Base-by-base conservation (phyloP, 2,113 vertebrate species). In the Haemorhous mexicanus region DNA sequence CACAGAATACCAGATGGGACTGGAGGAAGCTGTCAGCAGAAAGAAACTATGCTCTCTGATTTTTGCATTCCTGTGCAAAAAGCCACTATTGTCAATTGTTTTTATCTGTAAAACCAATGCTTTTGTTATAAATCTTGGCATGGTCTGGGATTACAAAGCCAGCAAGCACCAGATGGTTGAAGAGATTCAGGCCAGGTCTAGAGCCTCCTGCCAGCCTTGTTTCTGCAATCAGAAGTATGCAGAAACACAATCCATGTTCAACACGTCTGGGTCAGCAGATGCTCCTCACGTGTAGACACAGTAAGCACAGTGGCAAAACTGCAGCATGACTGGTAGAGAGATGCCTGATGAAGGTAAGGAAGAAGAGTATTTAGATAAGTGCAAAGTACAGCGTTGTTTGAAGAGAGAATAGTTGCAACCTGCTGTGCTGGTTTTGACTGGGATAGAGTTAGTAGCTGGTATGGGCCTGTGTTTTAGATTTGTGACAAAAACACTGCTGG, bases 111-210 rank as follows among this genome's bases (percentile, higher is more conserved):
- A 88, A 76, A 44, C 23, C 43, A 90, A 32, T 63, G 39, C 50
- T 90, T 90, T 85, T 94, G 91, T 91, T 96, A 78, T 81, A 93
- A 90, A 84, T 93, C 87, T 83, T 80, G 82, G 87, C 41, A 2
- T 49, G 69, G 75, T 80, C 67, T 80, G 63, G 39, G 63, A 90
- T 77, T 86, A 58, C 64, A 87, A 85, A 94, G 39, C 84, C 75
- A 94, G 55, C 50, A 77, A 77, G 39, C 72, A 91, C 82, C 94
- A 96, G 93, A 94, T 93, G 94, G 67, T 50, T 89, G 75, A 91
- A 80, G 50, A 84, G 50, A 83, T 80, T 83, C 82, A 80, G 72
- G 79, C 83, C 90, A 94, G 90, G 90, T 91, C 94, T 94, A 11
- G 35, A 90, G 68, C 16, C 26, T 70, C 50, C 63, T 92, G 89